Base-by-base conservation (phyloP, 2,888 invertebrate species). In the Amphipyra berbera region DNA sequence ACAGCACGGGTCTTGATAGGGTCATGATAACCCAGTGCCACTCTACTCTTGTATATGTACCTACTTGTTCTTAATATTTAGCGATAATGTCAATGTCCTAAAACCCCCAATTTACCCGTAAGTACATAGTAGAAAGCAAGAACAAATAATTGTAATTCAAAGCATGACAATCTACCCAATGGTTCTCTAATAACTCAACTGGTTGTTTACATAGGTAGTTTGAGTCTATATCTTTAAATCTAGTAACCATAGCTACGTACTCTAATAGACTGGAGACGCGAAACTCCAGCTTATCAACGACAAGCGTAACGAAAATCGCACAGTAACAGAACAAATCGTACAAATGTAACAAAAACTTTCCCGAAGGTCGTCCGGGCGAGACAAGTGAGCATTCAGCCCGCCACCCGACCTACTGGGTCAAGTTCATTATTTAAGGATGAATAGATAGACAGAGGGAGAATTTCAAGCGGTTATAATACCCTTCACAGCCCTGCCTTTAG, bases 381-480 rank as follows among this genome's bases (percentile, higher is more conserved):
- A 80, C 84, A 78, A 81, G 76, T 82, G 84, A 68, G 52, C 70
- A 78, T 80, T 71, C 70, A 74, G 74, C 67, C 74, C 79, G 75
- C 58, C 71, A 60, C 64, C 69, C 77, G 77, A 77, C 76, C 81
- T 69, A 83, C 83, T 86, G 82, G 91, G 92, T 92, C 92, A 92
- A 92, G 90, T 90, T 91, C 87, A 88, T 89, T 88, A 85, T 87
- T 85, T 82, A 81, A 80, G 81, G 81, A 82, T 82, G 81, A 85
- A 83, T 83, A 83, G 77, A 73, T 62, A 68, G 59, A 66, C 53
- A 61, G 60, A 74, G 71, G 76, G 75, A 61, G 65, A 66, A 64
- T 58, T 68, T 62, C 49, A 61, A 61, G 45, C 55, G 58, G 33
- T 45, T 47, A 27, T 6, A 42, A 56, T 53, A 69, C 63, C 75